phyloP scores from a whole-genome alignment of 2,797 vertebrate genomes.

The Pantherophis alleghaniensis region DNA sequence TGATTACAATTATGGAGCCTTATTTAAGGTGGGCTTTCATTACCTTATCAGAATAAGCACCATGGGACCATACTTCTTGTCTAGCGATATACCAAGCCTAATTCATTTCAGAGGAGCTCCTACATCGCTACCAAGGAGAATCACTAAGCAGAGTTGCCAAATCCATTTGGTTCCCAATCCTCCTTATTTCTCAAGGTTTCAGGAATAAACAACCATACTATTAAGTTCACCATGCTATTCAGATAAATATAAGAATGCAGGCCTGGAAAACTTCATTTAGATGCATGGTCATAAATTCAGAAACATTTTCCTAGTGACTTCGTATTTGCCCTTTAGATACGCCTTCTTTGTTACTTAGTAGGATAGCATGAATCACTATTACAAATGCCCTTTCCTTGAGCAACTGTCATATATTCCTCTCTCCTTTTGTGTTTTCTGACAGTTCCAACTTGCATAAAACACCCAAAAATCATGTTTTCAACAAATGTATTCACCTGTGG shows the following conservation, averaged over 20 bases:
- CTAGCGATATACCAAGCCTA: neutral
- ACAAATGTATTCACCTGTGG: conserved; percentile 66
- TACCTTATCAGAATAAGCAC: neutral
- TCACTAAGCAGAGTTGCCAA: neutral
- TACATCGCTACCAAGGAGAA: neutral
- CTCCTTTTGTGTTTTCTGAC: conserved; percentile 63
- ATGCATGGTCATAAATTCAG: conserved; percentile 29
- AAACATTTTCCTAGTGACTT: conserved; percentile 31
- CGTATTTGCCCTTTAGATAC: conserved; percentile 61
- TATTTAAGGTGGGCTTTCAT: neutral
- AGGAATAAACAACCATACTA: neutral
- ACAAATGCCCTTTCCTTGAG: conserved; percentile 64
- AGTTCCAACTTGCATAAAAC: conserved; percentile 62
- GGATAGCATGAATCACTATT: conserved; percentile 63
- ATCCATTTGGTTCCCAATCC: neutral
- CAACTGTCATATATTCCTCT: conserved; percentile 59
- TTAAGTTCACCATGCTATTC: neutral
- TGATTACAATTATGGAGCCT: conserved; percentile 14
- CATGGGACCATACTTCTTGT: neutral
- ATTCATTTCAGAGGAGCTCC: neutral
- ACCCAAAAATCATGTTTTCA: conserved; percentile 64
- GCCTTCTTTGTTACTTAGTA: conserved; percentile 60
- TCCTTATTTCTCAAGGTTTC: neutral
- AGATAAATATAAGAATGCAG: neutral
- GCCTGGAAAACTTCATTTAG: neutral